Evolutionary conservation across 2,113 vertebrate genomes (phyloP), one percentile per base, ranked within the genome.

Genomic region (Aix galericulata): DNA sequence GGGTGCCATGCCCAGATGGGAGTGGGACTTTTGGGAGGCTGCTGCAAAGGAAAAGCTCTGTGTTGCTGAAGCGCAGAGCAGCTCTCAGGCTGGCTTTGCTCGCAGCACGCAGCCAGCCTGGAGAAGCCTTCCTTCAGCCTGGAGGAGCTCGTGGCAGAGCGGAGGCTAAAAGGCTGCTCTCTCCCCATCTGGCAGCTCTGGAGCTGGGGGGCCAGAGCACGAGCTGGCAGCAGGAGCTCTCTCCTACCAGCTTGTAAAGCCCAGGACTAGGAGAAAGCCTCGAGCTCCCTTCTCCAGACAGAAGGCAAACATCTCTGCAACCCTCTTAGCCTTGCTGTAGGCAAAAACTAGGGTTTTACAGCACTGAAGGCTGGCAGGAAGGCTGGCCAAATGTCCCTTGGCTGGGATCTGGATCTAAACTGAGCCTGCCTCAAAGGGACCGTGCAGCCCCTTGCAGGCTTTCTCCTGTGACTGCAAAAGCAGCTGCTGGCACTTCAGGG

Each of bases 161-260:
- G 38, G 69, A 79, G 72, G 80, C 82, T 94, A 80, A 96, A 80
- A 94, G 59, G 59, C 72, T 86, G 31, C 50, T 83, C 93, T 69
- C 91, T 86, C 72, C 72, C 81, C 74, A 42, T 89, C 77, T 91
- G 89, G 64, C 89, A 89, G 73, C 55, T 95, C 83, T 76, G 76
- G 63, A 62, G 71, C 71, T 79, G 58, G 17, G 82, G 69, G 11
- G 21, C 86, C 62, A 73, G 77, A 89, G 64, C 46, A 42, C 1
- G 3, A 92, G 87, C 84, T 91, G 84, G 66, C 87, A 89, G 26
- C 62, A 64, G n/a, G 29, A 85, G 42, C 36, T 58, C 48, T 72
- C 36, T 91, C 74, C 62, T 52, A 22, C 12, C 21, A 16, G 3
- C 85, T 15, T 60, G 42, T 82, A 71, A 87, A 94, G 89, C 52